Conservation (phyloP, 1,140 invertebrate species). For the Cryptotermes secundus region DNA sequence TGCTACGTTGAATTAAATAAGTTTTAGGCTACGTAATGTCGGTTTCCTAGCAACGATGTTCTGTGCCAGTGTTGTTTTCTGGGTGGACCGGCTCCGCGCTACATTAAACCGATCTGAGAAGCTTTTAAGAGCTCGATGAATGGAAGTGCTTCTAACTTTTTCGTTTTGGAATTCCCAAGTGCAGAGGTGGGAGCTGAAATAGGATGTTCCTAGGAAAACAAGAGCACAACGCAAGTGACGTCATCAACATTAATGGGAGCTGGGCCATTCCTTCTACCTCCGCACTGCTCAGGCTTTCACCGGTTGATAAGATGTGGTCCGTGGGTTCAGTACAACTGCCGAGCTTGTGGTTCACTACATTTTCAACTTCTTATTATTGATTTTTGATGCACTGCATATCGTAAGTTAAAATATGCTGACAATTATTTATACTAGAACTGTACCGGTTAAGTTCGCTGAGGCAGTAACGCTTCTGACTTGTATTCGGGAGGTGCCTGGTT, state of each 20-base stretch:
- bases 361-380: too few relatives aligned
- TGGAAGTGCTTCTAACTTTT: slow-evolving; percentile 15
- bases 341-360: too few relatives aligned
- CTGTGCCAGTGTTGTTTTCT: too few relatives aligned
- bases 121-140: neutral
- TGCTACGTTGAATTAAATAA: too few relatives aligned
- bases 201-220: neutral
- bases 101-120: neutral
- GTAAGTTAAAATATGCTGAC: too few relatives aligned
- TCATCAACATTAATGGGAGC: slow-evolving; percentile 9
- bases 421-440: too few relatives aligned
- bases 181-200: neutral
- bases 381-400: too few relatives aligned
- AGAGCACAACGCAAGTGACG: neutral
- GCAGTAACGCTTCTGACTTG: too few relatives aligned
- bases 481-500: too few relatives aligned
- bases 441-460: too few relatives aligned
- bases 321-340: neutral
- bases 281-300: neutral
- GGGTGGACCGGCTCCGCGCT: neutral
- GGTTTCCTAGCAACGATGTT: too few relatives aligned
- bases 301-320: neutral
- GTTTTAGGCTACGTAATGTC: too few relatives aligned
- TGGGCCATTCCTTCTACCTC: neutral
- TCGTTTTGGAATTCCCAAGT: neutral